Percentiles rank a stretch among this genome's conserved stretches.
Evolutionary conservation across 2,888 invertebrate species (phyloP).

Genomic region (Aquatica leii): DNA sequence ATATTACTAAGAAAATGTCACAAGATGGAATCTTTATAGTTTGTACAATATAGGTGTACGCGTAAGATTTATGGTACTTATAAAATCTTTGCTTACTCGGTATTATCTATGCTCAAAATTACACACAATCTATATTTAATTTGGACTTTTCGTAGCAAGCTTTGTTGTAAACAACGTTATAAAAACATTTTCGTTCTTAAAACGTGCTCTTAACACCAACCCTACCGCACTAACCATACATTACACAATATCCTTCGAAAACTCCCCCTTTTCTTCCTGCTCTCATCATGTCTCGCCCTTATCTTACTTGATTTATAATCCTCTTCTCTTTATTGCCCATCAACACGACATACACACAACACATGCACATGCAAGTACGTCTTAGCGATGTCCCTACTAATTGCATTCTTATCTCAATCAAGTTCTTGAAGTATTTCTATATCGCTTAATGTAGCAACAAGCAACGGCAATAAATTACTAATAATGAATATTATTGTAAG

Average conservation of each 20-base stretch:
- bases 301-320: conserved; percentile 31
- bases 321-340: conserved; percentile 27
- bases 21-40: too few relatives aligned
- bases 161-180: too few relatives aligned
- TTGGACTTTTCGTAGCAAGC: too few relatives aligned
- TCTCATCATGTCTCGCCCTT: conserved; percentile 30
- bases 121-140: too few relatives aligned
- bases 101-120: too few relatives aligned
- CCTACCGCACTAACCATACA: conserved; percentile 32
- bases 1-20: too few relatives aligned
- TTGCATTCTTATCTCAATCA: conserved; percentile 21
- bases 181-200: conserved; percentile 7
- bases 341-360: conserved; percentile 28
- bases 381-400: conserved; percentile 22
- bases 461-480: neutral
- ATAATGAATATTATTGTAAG: conserved; percentile 8
- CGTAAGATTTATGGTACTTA: too few relatives aligned
- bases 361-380: conserved; percentile 22
- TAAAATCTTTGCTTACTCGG: too few relatives aligned
- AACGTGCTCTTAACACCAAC: conserved; percentile 9
- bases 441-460: neutral
- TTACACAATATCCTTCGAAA: conserved; percentile 43
- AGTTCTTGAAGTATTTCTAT: conserved; percentile 14
- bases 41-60: too few relatives aligned
- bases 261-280: conserved; percentile 41